Conservation (phyloP, 2,888 invertebrate genomes). For the Pecten maximus region DNA sequence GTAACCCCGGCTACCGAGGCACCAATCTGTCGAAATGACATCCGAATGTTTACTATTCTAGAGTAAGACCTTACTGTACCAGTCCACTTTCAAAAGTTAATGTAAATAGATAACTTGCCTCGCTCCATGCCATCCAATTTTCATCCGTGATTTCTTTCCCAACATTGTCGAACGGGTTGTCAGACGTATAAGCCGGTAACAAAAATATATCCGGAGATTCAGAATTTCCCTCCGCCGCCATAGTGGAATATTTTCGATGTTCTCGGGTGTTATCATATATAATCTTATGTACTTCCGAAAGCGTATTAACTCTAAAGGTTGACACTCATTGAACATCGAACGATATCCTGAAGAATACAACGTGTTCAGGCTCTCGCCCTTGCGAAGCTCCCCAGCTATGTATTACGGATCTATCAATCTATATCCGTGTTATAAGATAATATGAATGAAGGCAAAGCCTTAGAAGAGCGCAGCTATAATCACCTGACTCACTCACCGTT, state of each 20-base stretch:
- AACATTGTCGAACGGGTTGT: background rate
- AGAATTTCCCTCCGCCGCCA: conserved; percentile 35
- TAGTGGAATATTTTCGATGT: background rate
- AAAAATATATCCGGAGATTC: background rate
- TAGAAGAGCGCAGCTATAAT: too few species aligned
- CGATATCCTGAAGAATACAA: background rate
- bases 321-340: background rate
- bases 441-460: too few species aligned
- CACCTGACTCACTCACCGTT: too few species aligned
- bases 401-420: too few species aligned
- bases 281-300: background rate
- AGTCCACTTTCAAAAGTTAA: too few species aligned
- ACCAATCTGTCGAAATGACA: too few species aligned
- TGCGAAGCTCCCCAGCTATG: too few species aligned
- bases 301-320: background rate
- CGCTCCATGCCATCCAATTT: conserved; percentile 19
- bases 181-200: background rate
- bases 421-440: too few species aligned
- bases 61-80: too few species aligned
- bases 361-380: too few species aligned
- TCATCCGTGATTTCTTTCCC: background rate
- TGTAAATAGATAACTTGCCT: background rate
- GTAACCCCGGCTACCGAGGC: too few species aligned
- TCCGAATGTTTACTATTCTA: too few species aligned
- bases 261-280: background rate